phyloP scores from a whole-genome alignment of 2,797 vertebrate species.

The Molossus molossus region DNA sequence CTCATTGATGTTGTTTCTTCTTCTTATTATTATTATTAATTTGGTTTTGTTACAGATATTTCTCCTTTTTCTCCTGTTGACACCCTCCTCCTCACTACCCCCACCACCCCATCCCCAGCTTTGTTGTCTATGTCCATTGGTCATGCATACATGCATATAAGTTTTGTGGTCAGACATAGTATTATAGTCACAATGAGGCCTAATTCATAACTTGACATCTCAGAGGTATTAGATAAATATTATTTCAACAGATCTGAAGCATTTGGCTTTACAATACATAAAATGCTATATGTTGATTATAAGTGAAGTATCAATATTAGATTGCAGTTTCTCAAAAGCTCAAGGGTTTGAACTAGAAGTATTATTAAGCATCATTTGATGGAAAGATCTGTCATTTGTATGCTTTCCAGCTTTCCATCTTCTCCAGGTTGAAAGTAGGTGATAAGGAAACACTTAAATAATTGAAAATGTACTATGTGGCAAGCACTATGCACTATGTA shows the following conservation, averaged over 20 bases:
- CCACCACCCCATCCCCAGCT: no score
- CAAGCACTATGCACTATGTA: neutral
- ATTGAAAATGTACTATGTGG: neutral
- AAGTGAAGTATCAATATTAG: neutral
- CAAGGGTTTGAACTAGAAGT: neutral
- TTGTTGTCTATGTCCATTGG: no score
- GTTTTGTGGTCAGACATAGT: neutral
- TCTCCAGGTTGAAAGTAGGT: neutral
- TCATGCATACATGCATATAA: no score
- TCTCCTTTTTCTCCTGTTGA: no score
- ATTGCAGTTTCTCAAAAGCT: neutral
- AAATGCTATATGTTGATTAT: neutral
- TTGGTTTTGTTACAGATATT: no score
- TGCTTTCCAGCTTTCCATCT: neutral
- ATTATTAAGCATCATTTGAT: neutral
- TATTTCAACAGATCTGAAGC: neutral
- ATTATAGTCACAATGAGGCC: neutral
- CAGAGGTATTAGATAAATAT: neutral
- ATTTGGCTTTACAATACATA: neutral
- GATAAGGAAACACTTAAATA: neutral
- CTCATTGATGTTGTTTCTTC: no score
- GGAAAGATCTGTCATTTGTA: neutral
- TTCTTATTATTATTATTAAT: no score
- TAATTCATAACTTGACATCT: neutral
- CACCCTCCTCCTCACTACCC: no score